These are phyloP conservation scores for Circaetus gallicus DNA, from an alignment of 2,113 vertebrate genomes.

Conservation along the genomic window DNA sequence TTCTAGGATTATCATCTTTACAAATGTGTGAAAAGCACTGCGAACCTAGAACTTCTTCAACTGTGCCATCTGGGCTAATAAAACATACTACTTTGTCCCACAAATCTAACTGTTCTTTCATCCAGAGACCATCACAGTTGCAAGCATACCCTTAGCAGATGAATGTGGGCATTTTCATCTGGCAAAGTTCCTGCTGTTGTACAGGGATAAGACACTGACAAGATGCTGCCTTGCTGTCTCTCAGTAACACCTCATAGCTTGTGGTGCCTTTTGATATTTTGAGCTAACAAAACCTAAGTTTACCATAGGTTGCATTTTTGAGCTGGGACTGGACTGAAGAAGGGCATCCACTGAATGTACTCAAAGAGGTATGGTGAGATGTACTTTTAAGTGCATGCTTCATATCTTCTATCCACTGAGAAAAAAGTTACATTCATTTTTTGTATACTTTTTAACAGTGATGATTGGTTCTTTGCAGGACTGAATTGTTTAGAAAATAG, in stretches of 20 bases:
- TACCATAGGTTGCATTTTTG: background rate
- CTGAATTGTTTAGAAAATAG: background rate
- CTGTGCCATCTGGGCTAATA: background rate
- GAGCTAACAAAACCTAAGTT: background rate
- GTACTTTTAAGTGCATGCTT: background rate
- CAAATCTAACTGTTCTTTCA: background rate
- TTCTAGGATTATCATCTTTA: background rate
- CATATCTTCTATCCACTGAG: background rate
- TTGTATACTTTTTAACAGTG: background rate
- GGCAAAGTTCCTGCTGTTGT: background rate
- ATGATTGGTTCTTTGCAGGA: background rate
- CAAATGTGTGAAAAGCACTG: background rate
- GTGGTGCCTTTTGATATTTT: background rate
- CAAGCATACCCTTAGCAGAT: background rate
- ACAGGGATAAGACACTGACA: background rate
- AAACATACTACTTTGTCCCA: background rate
- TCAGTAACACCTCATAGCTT: background rate
- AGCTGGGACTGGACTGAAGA: background rate
- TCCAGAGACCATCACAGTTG: background rate
- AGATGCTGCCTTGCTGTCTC: fast-evolving
- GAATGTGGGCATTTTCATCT: background rate
- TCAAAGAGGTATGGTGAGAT: background rate
- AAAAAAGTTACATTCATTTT: background rate
- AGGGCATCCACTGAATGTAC: background rate
- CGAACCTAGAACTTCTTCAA: background rate